Evolutionary conservation across 2,888 invertebrate species (phyloP), one percentile per base, ranked within the genome.

Genomic region (Odontomyia ornata): DNA sequence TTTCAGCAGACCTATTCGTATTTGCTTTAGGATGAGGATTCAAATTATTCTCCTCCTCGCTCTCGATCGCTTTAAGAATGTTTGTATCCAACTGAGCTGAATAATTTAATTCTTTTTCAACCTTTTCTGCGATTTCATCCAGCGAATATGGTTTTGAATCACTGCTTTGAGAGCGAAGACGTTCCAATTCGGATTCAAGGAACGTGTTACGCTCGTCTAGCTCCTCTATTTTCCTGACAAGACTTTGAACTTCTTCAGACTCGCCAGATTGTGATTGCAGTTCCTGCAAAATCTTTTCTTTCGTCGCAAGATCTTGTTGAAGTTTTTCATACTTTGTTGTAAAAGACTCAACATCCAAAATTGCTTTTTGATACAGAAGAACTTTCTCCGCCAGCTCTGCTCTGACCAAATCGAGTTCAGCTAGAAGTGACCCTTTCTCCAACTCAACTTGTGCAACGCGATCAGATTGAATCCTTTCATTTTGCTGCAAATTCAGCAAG

Each of bases 21-120:
- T 69, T 36, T 11, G 27, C 13, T 27, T 78, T 65, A 15, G 36
- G 1, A 11, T 69, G 18, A n/a, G 82, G 81, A 77, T 85, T 83
- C 47, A 85, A 78, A 79, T 85, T 84, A 76, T 86, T 86, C 76
- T 87, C 87, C 65, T 86, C 85, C 60, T 88, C 89, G 76, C 88
- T 88, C 78, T 90, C 89, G 21, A 91, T 88, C 0, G 89, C 91
- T 75, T 87, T 89, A 30, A 91, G 83, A 47, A 91, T 89, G 80
- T 89, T 89, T 1, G 89, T 88, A 81, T 91, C 91, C 27, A 91
- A 83, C 79, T 88, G 88, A 0, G 89, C 90, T 0, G 91, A 91
- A 78, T 89, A 88, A 82, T 91, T 89, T 1, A 91, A 81, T 81
- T 91, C 90, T 78, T 89, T 87, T 65, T 89, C 89, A 1, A 91